Conservation (phyloP, 64 coral and sea anemone genomes). For the Platygyra sinensis region DNA sequence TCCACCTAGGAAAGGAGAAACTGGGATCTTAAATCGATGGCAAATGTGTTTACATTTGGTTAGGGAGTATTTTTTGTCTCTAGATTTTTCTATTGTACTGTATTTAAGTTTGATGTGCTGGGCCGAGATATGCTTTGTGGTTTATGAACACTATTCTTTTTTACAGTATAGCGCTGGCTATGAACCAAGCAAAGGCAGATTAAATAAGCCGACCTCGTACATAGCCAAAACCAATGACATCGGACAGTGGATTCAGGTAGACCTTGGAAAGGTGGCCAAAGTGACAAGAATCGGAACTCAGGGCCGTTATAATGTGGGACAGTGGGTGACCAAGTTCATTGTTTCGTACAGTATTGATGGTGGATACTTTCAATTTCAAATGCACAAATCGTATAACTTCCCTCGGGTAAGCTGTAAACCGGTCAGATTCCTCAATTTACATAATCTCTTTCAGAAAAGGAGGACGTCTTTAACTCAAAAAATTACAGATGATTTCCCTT, state of each 20-base stretch:
- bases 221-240: background rate
- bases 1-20: too few relatives aligned
- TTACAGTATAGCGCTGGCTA: background rate
- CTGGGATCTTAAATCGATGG: too few relatives aligned
- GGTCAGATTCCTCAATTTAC: background rate
- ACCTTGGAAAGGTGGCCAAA: conserved; percentile 38
- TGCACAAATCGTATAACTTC: background rate
- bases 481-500: too few relatives aligned
- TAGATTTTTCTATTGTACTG: background rate
- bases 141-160: background rate
- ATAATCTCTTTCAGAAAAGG: too few relatives aligned
- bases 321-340: conserved; percentile 3
- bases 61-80: too few relatives aligned
- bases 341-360: conserved; percentile 31
- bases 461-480: too few relatives aligned
- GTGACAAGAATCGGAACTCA: conserved; percentile 51
- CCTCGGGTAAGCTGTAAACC: background rate
- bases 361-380: background rate
- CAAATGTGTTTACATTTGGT: too few relatives aligned
- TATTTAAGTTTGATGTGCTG: background rate
- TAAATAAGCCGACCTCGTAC: background rate
- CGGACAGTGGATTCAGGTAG: conserved; percentile 37
- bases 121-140: too few relatives aligned
- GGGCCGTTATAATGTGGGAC: background rate
- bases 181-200: background rate